Percentiles rank a stretch among this genome's conserved stretches.
Conservation (phyloP, 2,797 vertebrate species). For the Setipinna tenuifilis region DNA sequence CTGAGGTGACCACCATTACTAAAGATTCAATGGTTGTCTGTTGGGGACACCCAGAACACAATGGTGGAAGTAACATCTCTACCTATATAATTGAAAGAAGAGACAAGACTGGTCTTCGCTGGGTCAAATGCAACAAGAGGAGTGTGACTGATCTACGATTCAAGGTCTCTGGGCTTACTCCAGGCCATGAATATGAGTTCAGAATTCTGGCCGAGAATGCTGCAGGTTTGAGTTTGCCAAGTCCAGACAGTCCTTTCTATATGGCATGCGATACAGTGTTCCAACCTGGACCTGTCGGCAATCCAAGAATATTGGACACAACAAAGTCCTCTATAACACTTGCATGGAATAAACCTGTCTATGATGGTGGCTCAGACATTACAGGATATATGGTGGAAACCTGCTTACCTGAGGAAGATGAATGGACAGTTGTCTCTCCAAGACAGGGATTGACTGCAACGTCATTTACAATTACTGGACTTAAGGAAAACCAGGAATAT, state of each 20-base stretch:
- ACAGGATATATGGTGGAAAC: conserved; percentile 97
- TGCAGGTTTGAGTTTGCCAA: conserved; percentile 92
- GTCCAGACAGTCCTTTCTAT: conserved; percentile 88
- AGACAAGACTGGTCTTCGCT: conserved; percentile 91
- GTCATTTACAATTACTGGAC: conserved; percentile 90
- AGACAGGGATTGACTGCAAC: conserved; percentile 88
- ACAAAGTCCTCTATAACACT: conserved; percentile 95
- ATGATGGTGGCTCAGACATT: conserved; percentile 98
- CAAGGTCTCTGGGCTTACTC: conserved; percentile 92
- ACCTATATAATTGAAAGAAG: conserved; percentile 94
- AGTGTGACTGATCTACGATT: conserved; percentile 91
- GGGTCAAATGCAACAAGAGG: conserved; percentile 98
- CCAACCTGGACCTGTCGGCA: conserved; percentile 95
- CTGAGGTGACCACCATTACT: conserved; percentile 93
- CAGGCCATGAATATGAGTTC: conserved; percentile 96
- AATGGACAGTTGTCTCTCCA: conserved; percentile 95
- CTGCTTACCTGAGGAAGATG: conserved; percentile 93
- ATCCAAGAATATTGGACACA: conserved; percentile 93
- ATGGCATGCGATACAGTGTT: conserved; percentile 96
- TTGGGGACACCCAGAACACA: conserved; percentile 94
- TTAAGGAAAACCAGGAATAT: conserved; percentile 97
- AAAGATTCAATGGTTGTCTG: conserved; percentile 98
- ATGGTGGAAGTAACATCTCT: conserved; percentile 93
- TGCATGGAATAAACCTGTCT: conserved; percentile 97
- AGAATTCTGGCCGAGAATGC: conserved; percentile 96